Evolutionary conservation across 2,113 vertebrate genomes (phyloP).

Genomic region (Noctilio leporinus): DNA sequence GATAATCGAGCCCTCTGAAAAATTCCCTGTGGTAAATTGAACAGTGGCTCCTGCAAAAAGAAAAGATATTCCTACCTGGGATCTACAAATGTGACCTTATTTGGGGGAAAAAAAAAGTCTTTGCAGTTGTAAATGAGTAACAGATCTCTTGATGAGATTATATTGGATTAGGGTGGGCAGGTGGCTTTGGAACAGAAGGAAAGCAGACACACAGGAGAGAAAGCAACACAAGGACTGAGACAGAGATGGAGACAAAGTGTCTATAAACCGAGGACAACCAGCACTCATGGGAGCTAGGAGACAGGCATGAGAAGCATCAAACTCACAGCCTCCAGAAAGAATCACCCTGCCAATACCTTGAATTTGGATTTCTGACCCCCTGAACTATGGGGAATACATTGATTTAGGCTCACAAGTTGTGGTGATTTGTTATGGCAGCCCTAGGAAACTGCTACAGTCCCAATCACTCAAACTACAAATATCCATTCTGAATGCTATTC

Average conservation of each 20-base stretch:
- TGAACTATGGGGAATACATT: background rate
- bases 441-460: background rate
- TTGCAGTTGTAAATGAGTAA: background rate
- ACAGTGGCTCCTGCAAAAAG: background rate
- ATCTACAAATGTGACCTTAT: background rate
- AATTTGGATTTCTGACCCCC: background rate
- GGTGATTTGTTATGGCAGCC: background rate
- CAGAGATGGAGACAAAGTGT: background rate
- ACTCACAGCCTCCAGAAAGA: background rate
- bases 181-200: background rate
- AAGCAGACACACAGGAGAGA: background rate
- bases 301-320: background rate
- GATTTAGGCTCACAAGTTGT: background rate
- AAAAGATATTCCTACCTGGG: background rate
- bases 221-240: background rate
- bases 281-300: background rate
- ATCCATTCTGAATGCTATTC: background rate
- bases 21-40: background rate
- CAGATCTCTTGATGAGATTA: background rate
- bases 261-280: background rate
- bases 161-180: no score
- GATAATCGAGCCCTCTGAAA: background rate
- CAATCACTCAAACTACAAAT: background rate
- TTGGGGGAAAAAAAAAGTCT: background rate
- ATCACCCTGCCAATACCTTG: background rate